Evolutionary conservation across 2,797 vertebrate genomes (phyloP), one percentile per base, ranked within the genome.

Genomic region (Myiothlypis coronata): DNA sequence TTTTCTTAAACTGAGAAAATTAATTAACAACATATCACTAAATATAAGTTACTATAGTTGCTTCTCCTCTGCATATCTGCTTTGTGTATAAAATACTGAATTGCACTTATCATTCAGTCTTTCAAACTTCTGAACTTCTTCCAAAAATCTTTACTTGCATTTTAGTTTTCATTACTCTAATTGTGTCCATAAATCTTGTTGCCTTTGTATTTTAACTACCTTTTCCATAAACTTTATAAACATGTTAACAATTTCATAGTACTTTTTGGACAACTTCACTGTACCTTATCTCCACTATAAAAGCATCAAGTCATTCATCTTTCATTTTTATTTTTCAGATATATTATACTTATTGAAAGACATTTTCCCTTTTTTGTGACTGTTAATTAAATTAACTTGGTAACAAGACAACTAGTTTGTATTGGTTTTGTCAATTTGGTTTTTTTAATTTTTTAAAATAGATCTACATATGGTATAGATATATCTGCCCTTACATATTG

Each of bases 281-380:
- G 3, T 67, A 71, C 16, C 11, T 83, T 63, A 23, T 46, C 19
- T 63, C 22, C 12, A 35, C 4, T 39, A 19, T 4, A 46, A 63
- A 68, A 76, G 2, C 5, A 1, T 28, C 3, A n/a, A 55, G 3
- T 55, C 5, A 1, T 55, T 85, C 0, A 0, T 49, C 22, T 22
- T 67, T 84, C 52, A 23, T 43, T 87, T 83, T 59, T 71, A 53
- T 3, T 9, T 69, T 69, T 64, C 13, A 72, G 43, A 27, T 47
- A 27, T n/a, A 37, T 35, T 52, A 65, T 53, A 34, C 4, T 20
- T 55, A 14, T 34, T 59, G 14, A 63, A 82, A 92, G 8, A 28
- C 2, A 39, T 84, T 69, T 26, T 35, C 8, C 16, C 6, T 46
- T 57, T 41, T 68, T 6, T 46, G 17, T 71, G 64, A 34, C 35